Base-by-base conservation (phyloP, 1,140 invertebrate genomes). In the Drosophila neocordata region DNA sequence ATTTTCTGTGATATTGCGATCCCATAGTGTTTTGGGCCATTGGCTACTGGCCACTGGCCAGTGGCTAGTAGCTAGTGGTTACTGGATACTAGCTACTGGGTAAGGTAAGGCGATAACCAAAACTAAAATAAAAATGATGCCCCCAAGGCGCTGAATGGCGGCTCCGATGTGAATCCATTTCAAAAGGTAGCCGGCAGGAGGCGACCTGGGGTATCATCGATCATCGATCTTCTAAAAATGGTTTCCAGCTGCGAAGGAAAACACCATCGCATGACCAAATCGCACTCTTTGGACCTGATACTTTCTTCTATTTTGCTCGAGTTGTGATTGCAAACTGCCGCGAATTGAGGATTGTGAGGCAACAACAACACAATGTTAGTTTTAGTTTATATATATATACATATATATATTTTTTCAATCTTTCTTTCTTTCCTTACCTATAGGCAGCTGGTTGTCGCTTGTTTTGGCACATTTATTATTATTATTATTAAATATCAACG, bases 251-350 rank as follows among this genome's bases (percentile, higher is more conserved):
- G 85, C 77, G 85, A 73, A 89, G 80, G 87, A 89, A 89, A 89
- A 89, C 84, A 89, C 87, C 85, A 89, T 84, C 85, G 87, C 85
- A 89, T 85, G 87, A 89, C 85, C 85, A 89, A 89, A 89, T 89
- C 84, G 73, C 76, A 82, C 66, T 67, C 57, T 64, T 69, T 68
- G 75, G 71, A 87, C 69, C 71, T 81, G 63, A 72, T 87, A 88
- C 83, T 88, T 87, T 88, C 82, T 87, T 89, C 73, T 60, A 73
- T 70, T 75, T 65, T 88, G 89, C 89, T 90, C 89, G 89, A 90
- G 69, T 90, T 90, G 89, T 90, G 89, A 90, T 90, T 90, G 80
- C 77, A 58, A 68, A 77, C 67, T 38, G 71, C 27, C 27, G 27
- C 58, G 53, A 34, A 56, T 56, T 56, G 53, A 13, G 44, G 44